Conservation (phyloP, 2,797 vertebrate genomes). For the Columba guinea region DNA sequence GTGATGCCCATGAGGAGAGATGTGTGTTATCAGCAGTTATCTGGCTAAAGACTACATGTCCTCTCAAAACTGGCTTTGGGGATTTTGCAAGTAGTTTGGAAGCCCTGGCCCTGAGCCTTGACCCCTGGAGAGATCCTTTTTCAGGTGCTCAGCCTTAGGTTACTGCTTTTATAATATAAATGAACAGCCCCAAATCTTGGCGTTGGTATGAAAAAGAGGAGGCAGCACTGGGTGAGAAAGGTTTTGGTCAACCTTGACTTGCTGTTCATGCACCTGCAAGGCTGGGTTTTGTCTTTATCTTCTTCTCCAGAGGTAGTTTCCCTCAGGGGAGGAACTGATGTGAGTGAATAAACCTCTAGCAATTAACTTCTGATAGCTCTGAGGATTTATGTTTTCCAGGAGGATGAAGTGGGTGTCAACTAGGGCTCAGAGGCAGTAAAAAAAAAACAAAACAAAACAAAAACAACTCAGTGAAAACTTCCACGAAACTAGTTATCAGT, state of each 20-base stretch:
- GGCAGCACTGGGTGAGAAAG: neutral
- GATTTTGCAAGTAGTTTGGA: neutral
- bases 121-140: neutral
- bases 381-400: neutral
- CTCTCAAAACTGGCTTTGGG: neutral
- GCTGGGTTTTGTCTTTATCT: neutral
- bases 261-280: neutral
- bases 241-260: neutral
- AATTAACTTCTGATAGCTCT: neutral
- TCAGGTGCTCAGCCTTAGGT: neutral
- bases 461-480: neutral
- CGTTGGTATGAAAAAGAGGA: neutral
- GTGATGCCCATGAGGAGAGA: neutral
- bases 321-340: neutral
- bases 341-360: neutral
- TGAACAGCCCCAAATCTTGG: neutral
- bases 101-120: neutral
- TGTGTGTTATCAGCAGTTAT: neutral
- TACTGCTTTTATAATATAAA: neutral
- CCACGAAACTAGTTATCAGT: neutral
- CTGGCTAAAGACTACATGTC: neutral
- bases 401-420: neutral
- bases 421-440: neutral
- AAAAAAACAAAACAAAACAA: neutral
- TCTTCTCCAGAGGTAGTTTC: neutral